A percentile compares a stretch with the other conserved stretches of the same genome.
These are phyloP conservation scores for Corythornis madagascariensis DNA, from an alignment of 2,113 vertebrate species.

Conservation along the genomic window DNA sequence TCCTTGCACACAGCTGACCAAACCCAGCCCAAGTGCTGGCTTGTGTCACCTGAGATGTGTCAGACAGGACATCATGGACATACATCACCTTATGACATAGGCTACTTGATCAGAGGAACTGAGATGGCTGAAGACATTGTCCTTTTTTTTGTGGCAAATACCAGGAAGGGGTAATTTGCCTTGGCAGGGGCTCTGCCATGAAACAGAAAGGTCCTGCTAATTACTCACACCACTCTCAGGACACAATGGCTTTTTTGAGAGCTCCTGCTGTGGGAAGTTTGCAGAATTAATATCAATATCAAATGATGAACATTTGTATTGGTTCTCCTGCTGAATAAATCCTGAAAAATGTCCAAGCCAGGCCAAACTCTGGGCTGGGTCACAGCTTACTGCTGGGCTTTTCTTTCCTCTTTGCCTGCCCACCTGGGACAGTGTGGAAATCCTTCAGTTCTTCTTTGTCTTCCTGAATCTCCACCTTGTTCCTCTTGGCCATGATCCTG, in stretches of 20 bases:
- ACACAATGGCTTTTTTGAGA: not conserved
- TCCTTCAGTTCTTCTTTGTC: conserved; percentile 47
- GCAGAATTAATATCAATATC: not conserved
- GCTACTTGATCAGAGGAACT: not conserved
- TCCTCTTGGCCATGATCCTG: conserved; percentile 86
- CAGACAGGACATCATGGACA: not conserved
- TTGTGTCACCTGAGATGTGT: not conserved
- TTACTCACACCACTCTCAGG: not conserved
- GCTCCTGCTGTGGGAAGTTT: not conserved
- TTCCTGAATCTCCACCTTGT: conserved; percentile 66
- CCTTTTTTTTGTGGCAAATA: not conserved
- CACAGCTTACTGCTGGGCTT: not conserved
- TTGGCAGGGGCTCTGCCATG: not conserved
- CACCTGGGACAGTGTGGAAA: accelerated
- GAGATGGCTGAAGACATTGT: not conserved
- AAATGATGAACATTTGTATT: not conserved
- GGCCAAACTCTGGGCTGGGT: not conserved
- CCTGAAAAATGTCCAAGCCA: not conserved
- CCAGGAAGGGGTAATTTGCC: not conserved
- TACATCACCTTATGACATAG: not conserved
- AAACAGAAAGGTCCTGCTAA: not conserved
- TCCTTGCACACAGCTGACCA: not conserved
- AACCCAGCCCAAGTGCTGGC: not conserved
- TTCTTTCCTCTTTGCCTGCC: not conserved
- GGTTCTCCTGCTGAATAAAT: not conserved